phyloP scores from a whole-genome alignment of 2,888 invertebrate species.

The Digitonthophagus gazella region DNA sequence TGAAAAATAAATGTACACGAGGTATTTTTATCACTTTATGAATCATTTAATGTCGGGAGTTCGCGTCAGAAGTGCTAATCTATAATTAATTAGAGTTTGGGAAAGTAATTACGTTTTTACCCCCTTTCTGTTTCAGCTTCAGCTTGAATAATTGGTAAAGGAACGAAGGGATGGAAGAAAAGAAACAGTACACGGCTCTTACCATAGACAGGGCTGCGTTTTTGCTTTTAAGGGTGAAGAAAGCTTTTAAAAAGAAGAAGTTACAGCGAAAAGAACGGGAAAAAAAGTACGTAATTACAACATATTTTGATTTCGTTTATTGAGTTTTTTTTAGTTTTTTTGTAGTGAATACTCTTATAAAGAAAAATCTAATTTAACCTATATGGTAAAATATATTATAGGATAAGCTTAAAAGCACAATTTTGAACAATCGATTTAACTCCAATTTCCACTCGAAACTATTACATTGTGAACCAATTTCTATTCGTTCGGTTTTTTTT shows the following conservation, averaged over 20 bases:
- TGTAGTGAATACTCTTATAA: not conserved
- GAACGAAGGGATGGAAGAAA: conserved; percentile 47
- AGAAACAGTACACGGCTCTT: conserved; percentile 64
- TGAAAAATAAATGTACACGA: too few relatives aligned
- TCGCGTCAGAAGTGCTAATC: not conserved
- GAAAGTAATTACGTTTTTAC: not conserved
- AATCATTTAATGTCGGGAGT: not conserved
- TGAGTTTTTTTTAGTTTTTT: not conserved
- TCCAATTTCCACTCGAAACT: not conserved
- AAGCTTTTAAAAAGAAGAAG: conserved; percentile 87
- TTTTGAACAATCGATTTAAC: not conserved
- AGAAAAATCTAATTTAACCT: too few relatives aligned
- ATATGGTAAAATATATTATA: too few relatives aligned
- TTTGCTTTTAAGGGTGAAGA: conserved; percentile 80
- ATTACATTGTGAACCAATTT: too few relatives aligned
- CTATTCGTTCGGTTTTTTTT: not conserved
- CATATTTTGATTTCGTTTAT: not conserved
- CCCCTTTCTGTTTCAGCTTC: not conserved
- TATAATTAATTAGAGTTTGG: not conserved
- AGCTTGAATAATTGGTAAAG: not conserved
- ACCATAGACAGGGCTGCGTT: conserved; percentile 90
- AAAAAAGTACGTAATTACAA: conserved; percentile 67
- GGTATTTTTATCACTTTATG: not conserved
- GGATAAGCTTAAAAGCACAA: not conserved
- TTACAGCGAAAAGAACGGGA: conserved; percentile 85